phyloP scores from a whole-genome alignment of 2,888 invertebrate species.

The Amphiduros pacificus region DNA sequence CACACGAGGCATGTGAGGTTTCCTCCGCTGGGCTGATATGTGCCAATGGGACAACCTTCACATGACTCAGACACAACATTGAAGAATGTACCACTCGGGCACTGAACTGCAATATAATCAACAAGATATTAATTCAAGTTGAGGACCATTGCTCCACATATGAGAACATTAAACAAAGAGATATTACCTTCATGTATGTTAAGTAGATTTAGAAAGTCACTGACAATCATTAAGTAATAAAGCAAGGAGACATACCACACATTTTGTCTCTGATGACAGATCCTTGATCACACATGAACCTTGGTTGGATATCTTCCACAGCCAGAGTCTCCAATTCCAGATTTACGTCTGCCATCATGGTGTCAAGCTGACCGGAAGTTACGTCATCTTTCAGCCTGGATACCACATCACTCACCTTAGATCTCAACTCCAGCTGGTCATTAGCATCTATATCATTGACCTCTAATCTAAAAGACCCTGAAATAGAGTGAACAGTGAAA shows the following conservation, averaged over 20 bases:
- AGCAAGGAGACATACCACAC: slow-evolving; percentile 69
- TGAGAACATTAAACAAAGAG: too few relatives aligned
- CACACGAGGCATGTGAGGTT: slow-evolving; percentile 66
- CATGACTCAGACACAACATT: slow-evolving; percentile 64
- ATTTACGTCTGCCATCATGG: slow-evolving; percentile 40
- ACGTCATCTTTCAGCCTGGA: slow-evolving; percentile 48
- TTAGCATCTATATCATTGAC: too few relatives aligned
- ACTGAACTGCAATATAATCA: slow-evolving; percentile 64
- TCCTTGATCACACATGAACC: slow-evolving; percentile 63
- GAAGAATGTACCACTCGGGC: slow-evolving; percentile 70
- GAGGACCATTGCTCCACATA: too few relatives aligned
- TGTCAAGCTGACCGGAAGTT: slow-evolving; percentile 50
- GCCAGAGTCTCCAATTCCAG: slow-evolving; percentile 44
- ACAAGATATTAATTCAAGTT: background rate
- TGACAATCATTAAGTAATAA: too few relatives aligned
- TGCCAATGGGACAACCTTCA: slow-evolving; percentile 66
- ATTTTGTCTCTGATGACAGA: slow-evolving; percentile 63
- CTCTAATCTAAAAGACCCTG: too few relatives aligned
- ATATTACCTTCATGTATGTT: too few relatives aligned
- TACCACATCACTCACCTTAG: slow-evolving; percentile 39
- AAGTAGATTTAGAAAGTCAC: too few relatives aligned
- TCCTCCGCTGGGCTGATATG: slow-evolving; percentile 66
- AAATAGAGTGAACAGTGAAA: too few relatives aligned
- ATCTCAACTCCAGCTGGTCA: slow-evolving; percentile 29
- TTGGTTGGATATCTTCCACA: slow-evolving; percentile 40